Base-by-base conservation (phyloP, 1,140 invertebrate species). In the Diachasmimorpha longicaudata region DNA sequence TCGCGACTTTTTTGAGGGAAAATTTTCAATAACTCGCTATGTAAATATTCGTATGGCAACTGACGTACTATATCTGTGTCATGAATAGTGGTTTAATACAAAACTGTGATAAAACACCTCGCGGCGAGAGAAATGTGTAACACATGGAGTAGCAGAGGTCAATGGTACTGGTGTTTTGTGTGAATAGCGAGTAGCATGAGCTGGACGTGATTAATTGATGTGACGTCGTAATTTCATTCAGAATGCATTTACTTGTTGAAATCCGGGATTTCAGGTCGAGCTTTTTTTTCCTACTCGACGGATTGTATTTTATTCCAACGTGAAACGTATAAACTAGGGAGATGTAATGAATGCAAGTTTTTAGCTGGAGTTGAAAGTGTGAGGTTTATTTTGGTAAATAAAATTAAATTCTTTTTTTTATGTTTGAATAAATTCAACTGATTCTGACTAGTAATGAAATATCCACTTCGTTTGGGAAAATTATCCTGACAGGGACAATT, bases 151-250 rank as follows among this genome's bases (percentile, higher is more conserved):
- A 13, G 23, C 6, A 63, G 58, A 63, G 58, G 58, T 63, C 58
- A 63, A 31, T 63, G 58, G 58, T 63, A 31, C 23, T 63, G 58
- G 19, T 63, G 19, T 63, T 31, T 63, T 63, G 23, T 63, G 58
- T 63, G 58, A 68, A 68, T 68, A 16, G 13, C 23, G 21, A 66
- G 58, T 31, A 11, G 58, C 66, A 74, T 69, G 72, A 44, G 72
- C 72, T 74, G 46, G 66, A 46, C 66, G 72, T 74, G 66, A 74
- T 74, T 74, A 74, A 74, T 74, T 67, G 72, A 74, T 36, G 66
- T 42, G 16, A 67, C 63, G 36, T 74, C 58, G 42, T 74, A 74
- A 74, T 74, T 52, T 37, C 42, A 63, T 63, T 63, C 58, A 23
- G 58, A 63, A 63, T 63, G 58, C 9, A 23, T 63, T 63, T 63